Percentiles rank a stretch among this genome's conserved stretches.
Evolutionary conservation across 30 jellyfish, hydroid and myxozoan genomes (phyloP).

Genomic region (Sanderia malayensis): DNA sequence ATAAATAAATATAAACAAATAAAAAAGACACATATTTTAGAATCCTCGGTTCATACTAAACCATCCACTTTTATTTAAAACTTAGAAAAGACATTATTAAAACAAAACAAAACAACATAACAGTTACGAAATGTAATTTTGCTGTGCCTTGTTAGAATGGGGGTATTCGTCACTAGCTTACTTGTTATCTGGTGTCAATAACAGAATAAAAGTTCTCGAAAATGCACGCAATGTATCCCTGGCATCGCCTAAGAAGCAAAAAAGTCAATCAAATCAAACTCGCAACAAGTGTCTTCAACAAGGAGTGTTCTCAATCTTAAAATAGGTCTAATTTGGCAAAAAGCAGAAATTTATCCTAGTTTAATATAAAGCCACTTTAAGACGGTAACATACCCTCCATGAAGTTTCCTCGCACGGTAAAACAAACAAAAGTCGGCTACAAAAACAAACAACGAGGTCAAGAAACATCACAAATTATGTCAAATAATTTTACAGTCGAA

Average conservation of each 20-base stretch:
- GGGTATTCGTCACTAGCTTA: too few species aligned
- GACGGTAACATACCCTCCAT: constrained; percentile 19
- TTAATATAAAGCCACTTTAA: not conserved
- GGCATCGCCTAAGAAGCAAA: constrained; percentile 14
- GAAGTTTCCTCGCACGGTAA: constrained; percentile 33
- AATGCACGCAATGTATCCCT: constrained; percentile 58
- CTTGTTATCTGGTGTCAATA: constrained; percentile 42
- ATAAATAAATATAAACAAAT: too few species aligned
- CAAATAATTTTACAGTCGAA: not conserved
- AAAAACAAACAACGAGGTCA: too few species aligned
- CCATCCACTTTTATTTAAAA: too few species aligned
- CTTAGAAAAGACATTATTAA: too few species aligned
- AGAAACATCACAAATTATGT: not conserved
- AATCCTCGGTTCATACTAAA: too few species aligned
- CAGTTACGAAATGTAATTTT: too few species aligned
- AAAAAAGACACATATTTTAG: too few species aligned
- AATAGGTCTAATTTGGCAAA: not conserved
- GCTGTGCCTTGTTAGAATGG: too few species aligned
- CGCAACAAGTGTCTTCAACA: not conserved
- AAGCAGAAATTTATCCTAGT: not conserved
- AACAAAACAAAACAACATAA: too few species aligned
- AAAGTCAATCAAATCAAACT: not conserved
- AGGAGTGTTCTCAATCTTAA: not conserved
- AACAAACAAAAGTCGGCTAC: constrained; percentile 20
- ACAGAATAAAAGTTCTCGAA: constrained; percentile 59